These are phyloP conservation scores for Antheraea pernyi DNA, from an alignment of 1,140 invertebrate species.

Conservation along the genomic window DNA sequence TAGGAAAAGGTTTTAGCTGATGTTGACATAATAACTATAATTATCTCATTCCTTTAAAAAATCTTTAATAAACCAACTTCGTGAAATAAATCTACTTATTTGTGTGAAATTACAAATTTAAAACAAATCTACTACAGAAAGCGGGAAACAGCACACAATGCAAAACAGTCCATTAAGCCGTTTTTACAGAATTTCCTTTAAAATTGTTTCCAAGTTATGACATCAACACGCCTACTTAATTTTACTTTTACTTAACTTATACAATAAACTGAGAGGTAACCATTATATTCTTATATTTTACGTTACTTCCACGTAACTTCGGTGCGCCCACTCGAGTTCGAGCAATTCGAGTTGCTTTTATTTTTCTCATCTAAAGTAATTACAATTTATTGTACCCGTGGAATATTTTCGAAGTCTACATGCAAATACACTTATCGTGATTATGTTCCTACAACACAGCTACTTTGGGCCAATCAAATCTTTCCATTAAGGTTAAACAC, in stretches of 20 bases:
- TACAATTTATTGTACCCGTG: slow-evolving; percentile 19
- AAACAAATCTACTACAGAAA: not conserved
- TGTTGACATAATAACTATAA: too few relatives aligned
- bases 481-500: too few relatives aligned
- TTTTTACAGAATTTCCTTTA: slow-evolving; percentile 23
- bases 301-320: slow-evolving; percentile 33
- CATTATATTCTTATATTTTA: slow-evolving; percentile 40
- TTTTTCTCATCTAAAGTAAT: slow-evolving; percentile 21
- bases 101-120: not conserved
- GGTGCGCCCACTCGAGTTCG: slow-evolving; percentile 15
- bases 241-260: slow-evolving; percentile 37
- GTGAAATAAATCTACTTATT: not conserved
- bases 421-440: slow-evolving; percentile 25
- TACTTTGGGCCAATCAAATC: too few relatives aligned
- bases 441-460: slow-evolving; percentile 6
- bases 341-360: slow-evolving; percentile 27
- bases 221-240: slow-evolving; percentile 44
- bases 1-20: too few relatives aligned
- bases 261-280: slow-evolving; percentile 37
- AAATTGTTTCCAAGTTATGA: slow-evolving; percentile 39
- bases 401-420: slow-evolving; percentile 18
- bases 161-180: slow-evolving; percentile 5
- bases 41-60: too few relatives aligned
- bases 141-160: not conserved
- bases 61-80: too few relatives aligned